Evolutionary conservation across 2,113 vertebrate genomes (phyloP), one percentile per base, ranked within the genome.

Genomic region (Sphaerodactylus townsendi): DNA sequence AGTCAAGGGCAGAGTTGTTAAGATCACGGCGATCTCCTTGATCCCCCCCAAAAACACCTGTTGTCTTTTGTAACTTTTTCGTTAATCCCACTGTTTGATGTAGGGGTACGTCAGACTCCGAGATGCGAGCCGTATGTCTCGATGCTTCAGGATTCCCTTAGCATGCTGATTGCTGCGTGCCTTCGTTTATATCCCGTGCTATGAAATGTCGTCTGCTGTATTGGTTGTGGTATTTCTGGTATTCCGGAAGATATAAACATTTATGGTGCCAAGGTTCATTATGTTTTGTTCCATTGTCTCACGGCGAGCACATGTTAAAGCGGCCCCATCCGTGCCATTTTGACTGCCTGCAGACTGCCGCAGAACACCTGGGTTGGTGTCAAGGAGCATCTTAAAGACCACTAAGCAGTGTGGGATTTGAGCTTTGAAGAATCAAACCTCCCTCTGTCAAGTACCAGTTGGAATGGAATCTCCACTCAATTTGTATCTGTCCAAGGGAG

Each of bases 11-110:
- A 46, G 46, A 79, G 81, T 41, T 87, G 35, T 79, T 91, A 86
- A 44, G n/a, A 33, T 73, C 37, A 39, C 15, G 66, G n/a, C 13
- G 15, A 5, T 70, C 66, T 9, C 69, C 21, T 21, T 72, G 80
- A 82, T 73, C 37, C 80, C 90, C 88, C 37, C 80, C 90, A 87
- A 65, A 15, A 69, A 77, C 85, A 88, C 87, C 86, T 92, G 77
- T 85, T 88, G 82, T 74, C 83, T 88, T 77, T 64, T 28, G 35
- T 71, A 35, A 86, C 48, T 86, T 69, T 84, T 71, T 86, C 77
- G 71, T 85, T 90, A 85, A 85, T 79, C 73, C 15, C n/a, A 25
- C 62, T 86, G 88, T 94, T 87, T 93, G 88, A 93, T 91, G 82
- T 83, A 84, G 89, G 85, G 89, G 73, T 77, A 59, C 48, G 62